Evolutionary conservation across 2,888 invertebrate genomes (phyloP), one percentile per base, ranked within the genome.

Genomic region (Acleris sparsana): DNA sequence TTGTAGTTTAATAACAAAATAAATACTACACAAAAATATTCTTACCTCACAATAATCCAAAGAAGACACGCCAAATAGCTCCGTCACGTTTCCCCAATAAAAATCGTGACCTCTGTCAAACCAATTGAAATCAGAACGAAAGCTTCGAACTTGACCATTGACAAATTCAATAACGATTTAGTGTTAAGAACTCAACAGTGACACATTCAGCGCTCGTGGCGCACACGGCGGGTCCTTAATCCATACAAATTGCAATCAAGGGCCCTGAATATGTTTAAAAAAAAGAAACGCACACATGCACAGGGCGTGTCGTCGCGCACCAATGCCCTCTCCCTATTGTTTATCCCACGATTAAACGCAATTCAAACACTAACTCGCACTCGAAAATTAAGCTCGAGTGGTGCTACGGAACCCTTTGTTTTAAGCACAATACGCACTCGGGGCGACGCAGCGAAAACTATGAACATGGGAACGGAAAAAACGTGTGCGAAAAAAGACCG

Each of bases 341-440:
- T 91, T 92, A 92, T 92, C 89, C 90, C 90, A 89, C 92, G 92
- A 92, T 92, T 92, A 91, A 87, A 87, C 88, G 86, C 87, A 89
- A 90, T 90, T 91, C 90, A 89, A 90, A 89, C 82, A 89, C 91
- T 92, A 92, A 91, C 88, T 87, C 89, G 86, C 86, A 85, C 91
- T 92, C 87, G 74, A 89, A 92, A 91, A 91, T 91, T 92, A 89
- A 92, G 85, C 89, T 90, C 78, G 84, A 91, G 88, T 88, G 86
- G 85, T 85, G 76, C 84, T 87, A 80, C 80, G 71, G 78, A 74
- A 75, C 80, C 83, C 82, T 89, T 92, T 92, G 91, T 92, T 92
- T 92, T 88, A 87, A 79, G 80, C 79, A 91, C 92, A 92, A 92
- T 90, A 83, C 85, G 75, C 72, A 73, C 84, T 82, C 85, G 73